Percentiles rank a stretch among this genome's conserved stretches.
phyloP scores from a whole-genome alignment of 2,113 vertebrate species.

The Parus major region DNA sequence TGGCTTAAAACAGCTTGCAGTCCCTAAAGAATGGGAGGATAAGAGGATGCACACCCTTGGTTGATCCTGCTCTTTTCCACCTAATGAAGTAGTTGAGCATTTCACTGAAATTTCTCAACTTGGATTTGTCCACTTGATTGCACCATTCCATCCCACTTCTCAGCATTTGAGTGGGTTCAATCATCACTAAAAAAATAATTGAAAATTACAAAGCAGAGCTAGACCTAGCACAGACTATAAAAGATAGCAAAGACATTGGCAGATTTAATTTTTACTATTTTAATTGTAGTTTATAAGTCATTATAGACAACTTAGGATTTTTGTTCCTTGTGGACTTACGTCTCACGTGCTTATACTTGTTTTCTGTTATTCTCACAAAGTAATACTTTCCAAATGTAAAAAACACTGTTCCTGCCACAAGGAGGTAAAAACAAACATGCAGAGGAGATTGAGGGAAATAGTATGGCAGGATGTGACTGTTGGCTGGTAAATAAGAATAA shows the following conservation, averaged over 20 bases:
- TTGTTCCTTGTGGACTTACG: background rate
- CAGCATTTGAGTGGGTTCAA: background rate
- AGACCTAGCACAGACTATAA: background rate
- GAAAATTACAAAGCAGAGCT: background rate
- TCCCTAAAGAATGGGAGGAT: background rate
- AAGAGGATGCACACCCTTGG: background rate
- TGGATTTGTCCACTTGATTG: background rate
- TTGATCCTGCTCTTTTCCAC: background rate
- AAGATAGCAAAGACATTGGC: background rate
- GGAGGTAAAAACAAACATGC: background rate
- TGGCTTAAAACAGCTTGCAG: background rate
- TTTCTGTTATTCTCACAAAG: background rate
- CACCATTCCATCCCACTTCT: background rate
- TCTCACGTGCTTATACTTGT: background rate
- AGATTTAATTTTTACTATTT: background rate
- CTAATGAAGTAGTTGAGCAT: background rate
- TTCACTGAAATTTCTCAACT: background rate
- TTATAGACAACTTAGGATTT: background rate
- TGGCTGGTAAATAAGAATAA: constrained; percentile 44
- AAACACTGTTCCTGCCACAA: background rate
- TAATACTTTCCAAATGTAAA: background rate
- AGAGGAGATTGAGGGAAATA: background rate
- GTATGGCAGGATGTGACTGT: background rate
- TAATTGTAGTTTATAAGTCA: background rate
- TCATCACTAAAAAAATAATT: background rate